phyloP scores from a whole-genome alignment of 2,888 invertebrate species.

The Polymixis flavicincta region DNA sequence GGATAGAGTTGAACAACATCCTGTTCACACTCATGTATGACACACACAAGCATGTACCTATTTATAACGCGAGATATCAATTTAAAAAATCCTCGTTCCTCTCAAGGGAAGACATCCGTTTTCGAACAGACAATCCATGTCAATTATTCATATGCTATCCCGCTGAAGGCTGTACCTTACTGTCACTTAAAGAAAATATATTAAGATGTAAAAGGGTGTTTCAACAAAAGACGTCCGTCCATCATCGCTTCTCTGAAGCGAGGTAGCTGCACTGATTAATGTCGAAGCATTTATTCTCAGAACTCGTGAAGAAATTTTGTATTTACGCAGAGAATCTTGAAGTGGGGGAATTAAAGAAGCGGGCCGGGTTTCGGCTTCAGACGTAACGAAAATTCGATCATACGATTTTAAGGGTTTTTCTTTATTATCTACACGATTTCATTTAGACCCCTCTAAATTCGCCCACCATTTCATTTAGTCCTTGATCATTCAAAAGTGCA shows the following conservation, averaged over 20 bases:
- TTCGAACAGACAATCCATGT: constrained; percentile 30
- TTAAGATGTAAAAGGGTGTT: constrained; percentile 62
- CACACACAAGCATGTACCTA: background rate
- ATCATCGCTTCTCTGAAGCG: constrained; percentile 54
- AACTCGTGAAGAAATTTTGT: constrained; percentile 61
- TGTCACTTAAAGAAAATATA: constrained; percentile 63
- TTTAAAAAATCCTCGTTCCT: constrained; percentile 19
- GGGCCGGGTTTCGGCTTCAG: background rate
- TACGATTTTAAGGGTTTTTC: background rate
- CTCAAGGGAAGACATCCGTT: constrained; percentile 9
- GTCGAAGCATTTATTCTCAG: constrained; percentile 57
- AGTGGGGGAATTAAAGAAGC: background rate
- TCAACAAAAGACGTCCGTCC: constrained; percentile 63
- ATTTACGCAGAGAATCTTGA: constrained; percentile 49
- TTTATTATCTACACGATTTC: background rate
- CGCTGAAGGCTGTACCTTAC: constrained; percentile 22
- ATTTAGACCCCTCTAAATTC: too few species aligned
- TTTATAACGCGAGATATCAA: background rate
- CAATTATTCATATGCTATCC: constrained; percentile 44
- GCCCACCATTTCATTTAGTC: too few species aligned
- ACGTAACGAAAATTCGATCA: too few species aligned
- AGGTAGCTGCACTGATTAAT: constrained; percentile 63
- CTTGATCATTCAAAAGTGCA: background rate
- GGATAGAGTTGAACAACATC: background rate
- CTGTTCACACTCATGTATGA: background rate